Base-by-base conservation (phyloP, 2,113 vertebrate genomes). In the Oncorhynchus nerka region DNA sequence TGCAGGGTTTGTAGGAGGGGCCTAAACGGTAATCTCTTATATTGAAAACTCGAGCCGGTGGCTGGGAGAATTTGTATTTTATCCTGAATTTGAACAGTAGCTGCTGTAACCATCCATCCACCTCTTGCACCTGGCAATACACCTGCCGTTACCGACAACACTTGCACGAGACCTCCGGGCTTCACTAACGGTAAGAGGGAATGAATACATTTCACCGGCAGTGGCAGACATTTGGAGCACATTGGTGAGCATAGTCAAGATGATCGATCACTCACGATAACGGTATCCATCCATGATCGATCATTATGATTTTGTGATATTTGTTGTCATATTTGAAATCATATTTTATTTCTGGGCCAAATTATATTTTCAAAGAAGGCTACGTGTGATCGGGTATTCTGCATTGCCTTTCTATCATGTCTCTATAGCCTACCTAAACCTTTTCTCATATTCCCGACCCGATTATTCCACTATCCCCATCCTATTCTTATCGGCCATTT, bases 21-120 rank as follows among this genome's bases (percentile, higher is more conserved):
- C 70, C 65, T 80, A n/a, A n/a, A 62, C 61, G 62, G 75, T 82
- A 72, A 74, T 76, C 72, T 81, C 80, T 80, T 81, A 86, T 80
- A 80, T 76, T 80, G 73, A 66, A 75, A 74, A 57, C 24, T 75
- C 64, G 73, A 79, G 66, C 71, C 79, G 75, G 81, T 68, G 65
- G 74, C 71, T 19, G 19, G 65, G 69, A 74, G 78, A 76, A 71
- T 78, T 71, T 79, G 74, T 73, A 69, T 67, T 68, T 78, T 79
- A 78, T 59, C 72, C 48, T 48, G 34, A 70, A 68, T 69, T 30
- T 51, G 64, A 71, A 66, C 34, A 64, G 68, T 64, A 64, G 16
- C 62, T 11, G 45, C 70, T 30, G 34, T 45, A 39, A 30, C 68
- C 76, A 76, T 79, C 79, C 66, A 49, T 61, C 79, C 66, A 49